Evolutionary conservation across 1,140 invertebrate genomes (phyloP).

Genomic region (Spodoptera litura): DNA sequence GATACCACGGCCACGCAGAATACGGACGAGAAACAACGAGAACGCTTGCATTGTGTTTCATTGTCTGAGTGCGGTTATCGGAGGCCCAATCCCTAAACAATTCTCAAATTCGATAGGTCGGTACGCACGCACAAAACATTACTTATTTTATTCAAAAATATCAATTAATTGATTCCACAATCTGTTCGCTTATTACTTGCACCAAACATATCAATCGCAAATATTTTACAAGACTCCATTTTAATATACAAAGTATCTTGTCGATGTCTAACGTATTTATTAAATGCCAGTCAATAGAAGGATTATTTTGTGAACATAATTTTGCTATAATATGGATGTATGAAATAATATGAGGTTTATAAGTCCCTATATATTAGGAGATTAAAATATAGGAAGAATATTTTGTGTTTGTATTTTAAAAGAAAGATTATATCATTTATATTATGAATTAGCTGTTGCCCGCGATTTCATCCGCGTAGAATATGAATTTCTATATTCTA

Average conservation of each 20-base stretch:
- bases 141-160: too few relatives aligned
- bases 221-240: conserved; percentile 38
- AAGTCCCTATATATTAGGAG: neutral
- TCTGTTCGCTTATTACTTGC: neutral
- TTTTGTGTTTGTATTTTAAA: neutral
- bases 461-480: too few relatives aligned
- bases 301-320: conserved; percentile 21
- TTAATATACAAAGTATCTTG: conserved; percentile 25
- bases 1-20: too few relatives aligned
- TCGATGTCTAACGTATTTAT: conserved; percentile 23
- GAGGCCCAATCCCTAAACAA: too few relatives aligned
- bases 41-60: too few relatives aligned
- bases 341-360: neutral
- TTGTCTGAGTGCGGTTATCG: too few relatives aligned
- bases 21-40: too few relatives aligned
- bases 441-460: too few relatives aligned
- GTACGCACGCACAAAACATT: too few relatives aligned
- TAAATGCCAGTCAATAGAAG: conserved; percentile 33
- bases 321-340: neutral
- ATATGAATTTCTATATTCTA: too few relatives aligned
- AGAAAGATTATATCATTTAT: neutral
- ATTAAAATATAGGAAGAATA: neutral
- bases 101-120: too few relatives aligned
- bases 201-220: conserved; percentile 26
- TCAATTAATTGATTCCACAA: too few relatives aligned